Base-by-base conservation (phyloP, 2,113 vertebrate species). In the Anguilla japonica region DNA sequence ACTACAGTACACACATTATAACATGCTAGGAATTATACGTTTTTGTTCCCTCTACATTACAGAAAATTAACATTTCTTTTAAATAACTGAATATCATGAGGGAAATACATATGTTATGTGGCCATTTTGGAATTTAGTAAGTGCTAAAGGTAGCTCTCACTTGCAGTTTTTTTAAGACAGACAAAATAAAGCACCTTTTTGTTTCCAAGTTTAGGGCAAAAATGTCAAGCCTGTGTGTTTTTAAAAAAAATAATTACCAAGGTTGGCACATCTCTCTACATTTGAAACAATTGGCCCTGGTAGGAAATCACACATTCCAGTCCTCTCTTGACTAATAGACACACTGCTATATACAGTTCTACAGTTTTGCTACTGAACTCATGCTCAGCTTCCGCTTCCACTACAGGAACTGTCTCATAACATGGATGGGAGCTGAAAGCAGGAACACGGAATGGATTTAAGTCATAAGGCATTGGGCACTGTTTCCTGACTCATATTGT, bases 401-500 rank as follows among this genome's bases (percentile, higher is more conserved):
- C 46, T 67, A 67, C 26, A 81, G 34, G 79, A 88, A 82, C 41
- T 85, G 40, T 82, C 86, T 83, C 22, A 57, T 63, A 67, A 83
- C 39, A 26, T 78, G 63, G 86, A 87, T 84, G 87, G 83, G 82
- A 89, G 26, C 57, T 87, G 83, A 89, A 87, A 34, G 63, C 40
- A 79, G 63, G 85, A 88, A 34, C 91, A 88, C 89, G 91, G 91
- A 94, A 93, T 93, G 90, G 88, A 90, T 91, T 53, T 83, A 92
- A 90, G 89, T 93, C 90, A 91, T 95, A 94, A 95, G 94, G 93
- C 94, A 93, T 92, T 93, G 85, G 92, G 93, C 91, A 90, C 71
- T 78, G 84, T 86, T 87, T 94, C 90, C 92, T 92, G 92, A 92
- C 88, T 89, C 81, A 60, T 20, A 86, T 82, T 40, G 41, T 78